Percentiles rank a stretch among this genome's conserved stretches.
These are phyloP conservation scores for Puntigrus tetrazona DNA, from an alignment of 2,113 vertebrate species.

Conservation along the genomic window DNA sequence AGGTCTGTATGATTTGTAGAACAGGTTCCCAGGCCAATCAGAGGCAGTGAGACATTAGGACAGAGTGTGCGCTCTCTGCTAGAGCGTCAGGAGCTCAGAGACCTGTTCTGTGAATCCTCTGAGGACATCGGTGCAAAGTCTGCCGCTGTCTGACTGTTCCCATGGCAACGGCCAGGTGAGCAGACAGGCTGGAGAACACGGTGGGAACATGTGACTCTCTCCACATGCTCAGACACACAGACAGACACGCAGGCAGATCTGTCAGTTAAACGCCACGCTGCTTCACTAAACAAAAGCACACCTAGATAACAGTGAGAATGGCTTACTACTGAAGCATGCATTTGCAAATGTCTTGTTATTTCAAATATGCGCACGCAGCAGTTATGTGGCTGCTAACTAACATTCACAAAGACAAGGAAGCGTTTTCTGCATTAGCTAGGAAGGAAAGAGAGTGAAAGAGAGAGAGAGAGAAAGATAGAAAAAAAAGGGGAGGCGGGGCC, in stretches of 20 bases:
- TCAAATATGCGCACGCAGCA: conserved; percentile 3
- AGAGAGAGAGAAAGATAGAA: not conserved
- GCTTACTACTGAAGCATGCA: not conserved
- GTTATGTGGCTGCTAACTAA: conserved; percentile 3
- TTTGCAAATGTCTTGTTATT: conserved; percentile 4
- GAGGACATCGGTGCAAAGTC: conserved; percentile 74
- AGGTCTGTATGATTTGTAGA: not conserved
- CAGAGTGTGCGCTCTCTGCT: not conserved
- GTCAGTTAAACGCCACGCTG: not conserved
- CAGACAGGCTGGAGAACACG: conserved; percentile 70
- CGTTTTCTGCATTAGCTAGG: not conserved
- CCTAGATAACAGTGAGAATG: not conserved
- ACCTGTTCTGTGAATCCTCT: conserved; percentile 66
- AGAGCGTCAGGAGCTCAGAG: conserved; percentile 49
- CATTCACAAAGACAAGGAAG: not conserved
- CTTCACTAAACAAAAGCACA: not conserved
- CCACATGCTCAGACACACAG: conserved; percentile 64
- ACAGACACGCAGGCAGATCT: conserved; percentile 13
- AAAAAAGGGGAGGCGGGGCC: not conserved
- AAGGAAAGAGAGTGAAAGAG: not conserved
- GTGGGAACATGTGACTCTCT: conserved; percentile 67
- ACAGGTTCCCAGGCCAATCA: not conserved
- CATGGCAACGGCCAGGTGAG: conserved; percentile 83
- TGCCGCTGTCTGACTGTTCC: conserved; percentile 78
- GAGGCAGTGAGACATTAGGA: not conserved